Base-by-base conservation (phyloP, 1,140 invertebrate genomes). In the Mercenaria mercenaria region DNA sequence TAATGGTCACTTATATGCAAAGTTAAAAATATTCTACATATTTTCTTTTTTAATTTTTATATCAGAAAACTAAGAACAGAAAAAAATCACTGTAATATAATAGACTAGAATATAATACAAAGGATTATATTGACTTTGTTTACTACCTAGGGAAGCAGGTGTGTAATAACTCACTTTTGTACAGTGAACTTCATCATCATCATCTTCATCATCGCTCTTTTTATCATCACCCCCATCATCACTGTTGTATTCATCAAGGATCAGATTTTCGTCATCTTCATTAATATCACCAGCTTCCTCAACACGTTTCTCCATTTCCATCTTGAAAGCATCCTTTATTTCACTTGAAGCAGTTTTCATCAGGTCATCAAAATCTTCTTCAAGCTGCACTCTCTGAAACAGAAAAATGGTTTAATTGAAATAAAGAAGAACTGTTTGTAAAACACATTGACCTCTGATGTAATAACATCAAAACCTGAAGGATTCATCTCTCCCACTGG, bases 191-290 rank as follows among this genome's bases (percentile, higher is more conserved):
- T 97, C 96, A 67, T 96, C 93, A 39, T 90, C 91, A 80, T 93
- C 92, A 52, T 94, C 93, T 32, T 93, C 83, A 29, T 94, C 92
- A 18, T 89, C 91, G 50, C 82, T 84, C 26, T 92, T 83, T 13
- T 84, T 82, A 26, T 84, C 88, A 29, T 90, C 89, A 18, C 79
- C 89, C n/a, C 94, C 95, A 61, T 97, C 96, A 88, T 97, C 96
- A 92, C 96, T 96, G 43, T 96, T 91, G 93, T 96, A 96, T 89
- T 97, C 96, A 61, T 96, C 94, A 2, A 96, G 72, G 37, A 97
- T 92, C 82, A 96, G 89, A 84, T 96, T 93, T 85, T 96, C 96
- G 81, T 96, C 93, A 89, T 96, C 96, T 80, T 85, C 93, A 29
- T 76, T 56, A 26, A 74, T 88, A 85, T 91, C 89, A 84, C 95